Percentiles rank a stretch among this genome's conserved stretches.
These are phyloP conservation scores for Mycalesis mineus DNA, from an alignment of 2,888 invertebrate species.

Conservation along the genomic window DNA sequence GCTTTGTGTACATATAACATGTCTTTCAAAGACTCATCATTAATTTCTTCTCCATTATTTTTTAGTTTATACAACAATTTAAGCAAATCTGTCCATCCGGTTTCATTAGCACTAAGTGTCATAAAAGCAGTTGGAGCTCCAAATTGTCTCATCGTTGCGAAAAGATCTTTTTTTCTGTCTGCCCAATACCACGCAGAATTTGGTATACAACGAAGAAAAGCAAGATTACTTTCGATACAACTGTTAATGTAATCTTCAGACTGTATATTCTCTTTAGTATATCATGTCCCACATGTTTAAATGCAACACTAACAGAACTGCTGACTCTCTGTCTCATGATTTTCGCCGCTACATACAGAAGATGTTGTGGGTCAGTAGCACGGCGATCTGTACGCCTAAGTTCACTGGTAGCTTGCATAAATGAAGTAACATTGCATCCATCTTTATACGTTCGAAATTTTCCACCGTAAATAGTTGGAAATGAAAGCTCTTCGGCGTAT, in stretches of 20 bases:
- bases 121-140: constrained; percentile 51
- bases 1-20: constrained; percentile 14
- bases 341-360: constrained; percentile 40
- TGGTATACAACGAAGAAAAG: constrained; percentile 45
- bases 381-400: constrained; percentile 40
- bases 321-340: constrained; percentile 35
- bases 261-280: constrained; percentile 37
- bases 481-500: constrained; percentile 25
- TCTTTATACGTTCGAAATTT: constrained; percentile 34
- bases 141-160: constrained; percentile 51
- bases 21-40: background rate
- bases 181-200: constrained; percentile 50
- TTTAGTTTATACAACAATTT: constrained; percentile 34
- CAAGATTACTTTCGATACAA: constrained; percentile 36
- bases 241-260: constrained; percentile 35
- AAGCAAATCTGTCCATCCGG: constrained; percentile 11
- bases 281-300: constrained; percentile 33
- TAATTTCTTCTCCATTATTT: background rate
- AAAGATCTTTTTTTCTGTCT: constrained; percentile 44
- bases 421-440: constrained; percentile 34
- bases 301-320: constrained; percentile 12
- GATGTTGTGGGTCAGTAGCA: constrained; percentile 38
- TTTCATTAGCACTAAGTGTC: constrained; percentile 53
- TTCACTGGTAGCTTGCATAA: constrained; percentile 42
- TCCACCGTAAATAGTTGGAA: constrained; percentile 40